phyloP scores from a whole-genome alignment of 2,797 vertebrate genomes.

The Gallinago stenura region DNA sequence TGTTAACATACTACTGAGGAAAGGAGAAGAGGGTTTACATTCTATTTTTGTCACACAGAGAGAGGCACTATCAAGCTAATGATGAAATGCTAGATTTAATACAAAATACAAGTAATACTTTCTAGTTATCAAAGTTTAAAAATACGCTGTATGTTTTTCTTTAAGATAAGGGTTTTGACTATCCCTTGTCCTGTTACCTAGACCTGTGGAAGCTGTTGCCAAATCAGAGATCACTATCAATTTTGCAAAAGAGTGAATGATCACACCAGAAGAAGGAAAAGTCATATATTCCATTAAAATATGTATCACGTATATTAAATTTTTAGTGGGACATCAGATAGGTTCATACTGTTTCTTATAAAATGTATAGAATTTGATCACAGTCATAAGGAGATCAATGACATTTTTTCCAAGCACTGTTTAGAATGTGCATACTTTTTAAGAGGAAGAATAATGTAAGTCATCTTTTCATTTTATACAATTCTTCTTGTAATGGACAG shows the following conservation, averaged over 20 bases:
- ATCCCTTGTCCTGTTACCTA: not conserved
- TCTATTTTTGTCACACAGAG: not conserved
- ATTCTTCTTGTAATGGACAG: not conserved
- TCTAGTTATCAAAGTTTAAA: not conserved
- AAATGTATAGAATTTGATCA: conserved; percentile 15
- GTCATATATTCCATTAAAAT: not conserved
- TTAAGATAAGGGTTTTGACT: not conserved
- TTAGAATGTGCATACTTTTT: not conserved
- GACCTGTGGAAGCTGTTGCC: not conserved
- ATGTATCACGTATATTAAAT: not conserved
- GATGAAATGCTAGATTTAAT: not conserved
- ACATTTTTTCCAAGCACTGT: not conserved
- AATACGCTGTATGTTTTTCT: not conserved
- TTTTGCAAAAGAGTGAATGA: not conserved
- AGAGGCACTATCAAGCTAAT: not conserved
- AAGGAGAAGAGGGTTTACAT: not conserved
- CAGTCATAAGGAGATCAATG: not conserved
- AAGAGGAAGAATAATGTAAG: not conserved
- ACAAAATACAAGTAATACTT: not conserved
- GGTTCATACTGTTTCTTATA: not conserved
- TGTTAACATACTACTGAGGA: not conserved
- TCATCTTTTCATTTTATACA: not conserved
- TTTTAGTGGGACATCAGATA: not conserved
- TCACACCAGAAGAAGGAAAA: not conserved
- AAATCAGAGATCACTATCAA: not conserved